Evolutionary conservation across 2,113 vertebrate genomes (phyloP).

Genomic region (Nothoprocta perdicaria): DNA sequence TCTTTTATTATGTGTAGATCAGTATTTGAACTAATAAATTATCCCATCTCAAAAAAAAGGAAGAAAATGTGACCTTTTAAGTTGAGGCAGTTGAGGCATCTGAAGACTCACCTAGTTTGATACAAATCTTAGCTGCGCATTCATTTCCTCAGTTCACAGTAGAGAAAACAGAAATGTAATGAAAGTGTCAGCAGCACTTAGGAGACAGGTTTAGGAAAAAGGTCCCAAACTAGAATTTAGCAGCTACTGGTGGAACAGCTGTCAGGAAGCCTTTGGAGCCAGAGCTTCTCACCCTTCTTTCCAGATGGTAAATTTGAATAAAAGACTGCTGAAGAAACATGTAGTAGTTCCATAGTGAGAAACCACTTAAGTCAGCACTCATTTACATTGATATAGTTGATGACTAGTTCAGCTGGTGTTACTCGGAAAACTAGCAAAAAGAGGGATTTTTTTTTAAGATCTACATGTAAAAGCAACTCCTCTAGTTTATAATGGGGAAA

Average conservation of each 20-base stretch:
- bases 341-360: conserved; percentile 23
- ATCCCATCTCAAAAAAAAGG: background rate
- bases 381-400: conserved; percentile 35
- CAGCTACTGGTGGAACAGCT: conserved; percentile 2
- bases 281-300: background rate
- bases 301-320: conserved; percentile 42
- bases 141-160: background rate
- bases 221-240: background rate
- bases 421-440: conserved; percentile 6
- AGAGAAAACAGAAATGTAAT: background rate
- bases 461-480: background rate
- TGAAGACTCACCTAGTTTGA: background rate
- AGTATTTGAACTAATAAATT: background rate
- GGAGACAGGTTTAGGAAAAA: background rate
- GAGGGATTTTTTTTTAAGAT: background rate
- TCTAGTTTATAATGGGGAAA: background rate
- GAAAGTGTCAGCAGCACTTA: background rate
- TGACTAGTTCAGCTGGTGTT: background rate
- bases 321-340: conserved; percentile 2
- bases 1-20: background rate
- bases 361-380: conserved; percentile 22
- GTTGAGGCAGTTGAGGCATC: background rate
- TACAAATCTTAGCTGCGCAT: background rate
- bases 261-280: background rate
- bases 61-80: background rate